Conservation (phyloP, 2,797 vertebrate genomes). For the Limosa lapponica region DNA sequence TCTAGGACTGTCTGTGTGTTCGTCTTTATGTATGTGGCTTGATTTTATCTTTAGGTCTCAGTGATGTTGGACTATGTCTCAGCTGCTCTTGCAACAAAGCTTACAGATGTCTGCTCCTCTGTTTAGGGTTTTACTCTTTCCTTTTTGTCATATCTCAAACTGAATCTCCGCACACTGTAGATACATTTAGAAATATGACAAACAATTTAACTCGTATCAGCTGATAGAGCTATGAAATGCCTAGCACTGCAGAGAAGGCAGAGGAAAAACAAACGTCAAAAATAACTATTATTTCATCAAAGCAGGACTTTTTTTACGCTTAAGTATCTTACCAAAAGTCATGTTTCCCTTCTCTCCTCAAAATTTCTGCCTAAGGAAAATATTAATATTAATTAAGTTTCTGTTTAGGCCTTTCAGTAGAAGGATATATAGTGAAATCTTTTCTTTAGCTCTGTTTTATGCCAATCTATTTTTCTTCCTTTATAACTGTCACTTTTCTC, state of each 20-base stretch:
- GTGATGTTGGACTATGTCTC: not conserved
- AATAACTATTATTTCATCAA: not conserved
- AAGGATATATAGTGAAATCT: not conserved
- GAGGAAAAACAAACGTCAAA: not conserved
- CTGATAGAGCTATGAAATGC: not conserved
- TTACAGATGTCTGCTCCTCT: not conserved
- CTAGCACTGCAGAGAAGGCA: not conserved
- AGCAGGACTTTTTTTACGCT: not conserved
- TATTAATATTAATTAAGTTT: constrained; percentile 20
- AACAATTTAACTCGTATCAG: not conserved
- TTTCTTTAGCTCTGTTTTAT: not conserved
- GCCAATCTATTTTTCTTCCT: not conserved
- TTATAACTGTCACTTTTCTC: not conserved
- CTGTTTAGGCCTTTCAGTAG: not conserved
- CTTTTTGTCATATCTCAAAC: not conserved
- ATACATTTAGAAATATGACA: not conserved
- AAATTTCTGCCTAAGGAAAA: not conserved
- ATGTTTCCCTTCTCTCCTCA: not conserved
- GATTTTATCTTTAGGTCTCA: not conserved
- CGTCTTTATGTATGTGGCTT: not conserved
- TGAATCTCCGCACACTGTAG: not conserved
- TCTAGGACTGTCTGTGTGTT: not conserved
- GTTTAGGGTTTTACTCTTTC: not conserved
- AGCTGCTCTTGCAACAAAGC: not conserved
- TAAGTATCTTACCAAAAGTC: not conserved